phyloP scores from a whole-genome alignment of 2,113 vertebrate species.

The Spea bombifrons region DNA sequence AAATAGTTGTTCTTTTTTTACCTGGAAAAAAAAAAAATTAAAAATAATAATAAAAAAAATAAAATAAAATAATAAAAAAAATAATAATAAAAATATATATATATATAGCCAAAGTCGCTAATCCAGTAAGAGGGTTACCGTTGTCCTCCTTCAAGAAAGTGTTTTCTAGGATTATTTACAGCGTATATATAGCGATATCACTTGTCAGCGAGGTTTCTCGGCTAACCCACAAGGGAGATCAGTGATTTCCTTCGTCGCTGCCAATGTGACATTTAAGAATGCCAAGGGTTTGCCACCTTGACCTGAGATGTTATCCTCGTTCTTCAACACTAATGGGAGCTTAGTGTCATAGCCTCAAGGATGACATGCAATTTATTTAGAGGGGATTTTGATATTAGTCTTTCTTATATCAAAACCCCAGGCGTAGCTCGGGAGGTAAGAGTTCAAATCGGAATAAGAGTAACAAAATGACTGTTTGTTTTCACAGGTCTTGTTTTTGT shows the following conservation, averaged over 20 bases:
- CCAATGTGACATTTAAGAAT: conserved; percentile 3
- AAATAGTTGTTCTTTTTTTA: no score
- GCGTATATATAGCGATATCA: neutral
- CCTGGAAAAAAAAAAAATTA: no score
- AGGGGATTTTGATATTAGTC: conserved; percentile 15
- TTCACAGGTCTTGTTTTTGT: no score
- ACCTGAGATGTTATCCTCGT: neutral
- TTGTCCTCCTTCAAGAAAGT: no score
- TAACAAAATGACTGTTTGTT: neutral
- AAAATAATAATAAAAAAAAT: no score
- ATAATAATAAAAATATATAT: no score
- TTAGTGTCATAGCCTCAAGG: conserved; percentile 7
- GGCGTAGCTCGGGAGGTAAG: neutral
- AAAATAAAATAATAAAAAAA: no score
- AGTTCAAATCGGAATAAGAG: conserved; percentile 11
- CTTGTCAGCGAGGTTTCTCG: neutral
- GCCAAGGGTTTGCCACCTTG: conserved; percentile 8
- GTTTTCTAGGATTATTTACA: neutral
- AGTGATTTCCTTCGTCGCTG: conserved; percentile 4
- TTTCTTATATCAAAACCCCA: neutral
- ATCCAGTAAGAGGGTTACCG: no score
- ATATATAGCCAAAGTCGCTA: no score
- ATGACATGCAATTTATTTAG: conserved; percentile 11
- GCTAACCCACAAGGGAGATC: neutral
- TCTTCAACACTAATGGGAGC: conserved; percentile 4